Base-by-base conservation (phyloP, 1,140 invertebrate species). In the Parasteatoda tepidariorum region DNA sequence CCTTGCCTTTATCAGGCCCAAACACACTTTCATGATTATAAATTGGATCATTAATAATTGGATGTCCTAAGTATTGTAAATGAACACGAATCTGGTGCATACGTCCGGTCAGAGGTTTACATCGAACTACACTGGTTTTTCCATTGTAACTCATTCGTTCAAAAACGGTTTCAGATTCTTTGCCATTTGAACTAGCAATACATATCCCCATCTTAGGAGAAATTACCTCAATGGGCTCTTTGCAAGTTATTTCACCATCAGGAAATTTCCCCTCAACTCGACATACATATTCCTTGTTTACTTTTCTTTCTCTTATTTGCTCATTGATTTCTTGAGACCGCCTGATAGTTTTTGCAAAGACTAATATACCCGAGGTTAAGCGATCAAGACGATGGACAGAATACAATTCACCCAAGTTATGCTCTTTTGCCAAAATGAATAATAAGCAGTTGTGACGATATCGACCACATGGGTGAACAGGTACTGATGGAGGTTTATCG, bases 61-160 rank as follows among this genome's bases (percentile, higher is more conserved):
- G 98, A 91, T 96, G 96, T 74, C 97, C 98, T 86, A 99, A 91
- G 90, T 95, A 99, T 89, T 99, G 98, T 41, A 99, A 92, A 90
- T 99, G 98, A n/a, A 99, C 97, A 79, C 98, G 92, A 84, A 99
- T 99, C 89, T 99, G 98, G 90, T 99, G 98, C 93, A 99, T 99
- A 83, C 98, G 91, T 0, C 98, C 98, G 1, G 97, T 99, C 86
- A 95, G 93, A 0, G 98, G 89, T 85, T 94, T 93, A 90, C 97
- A 98, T 24, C 95, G 90, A 1, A 99, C 96, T 28, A 99, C 95
- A 87, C 96, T 98, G 0, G 95, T 95, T 87, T 94, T 94, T 3
- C 92, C 92, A 90, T 98, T 96, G 76, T 88, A 92, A 73, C 95
- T 96, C 11, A 99, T 89, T 87, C 94, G 92, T 88, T 96, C 93